Percentiles rank a stretch among this genome's conserved stretches.
phyloP scores from a whole-genome alignment of 2,797 vertebrate species.

The Oreochromis grahami region DNA sequence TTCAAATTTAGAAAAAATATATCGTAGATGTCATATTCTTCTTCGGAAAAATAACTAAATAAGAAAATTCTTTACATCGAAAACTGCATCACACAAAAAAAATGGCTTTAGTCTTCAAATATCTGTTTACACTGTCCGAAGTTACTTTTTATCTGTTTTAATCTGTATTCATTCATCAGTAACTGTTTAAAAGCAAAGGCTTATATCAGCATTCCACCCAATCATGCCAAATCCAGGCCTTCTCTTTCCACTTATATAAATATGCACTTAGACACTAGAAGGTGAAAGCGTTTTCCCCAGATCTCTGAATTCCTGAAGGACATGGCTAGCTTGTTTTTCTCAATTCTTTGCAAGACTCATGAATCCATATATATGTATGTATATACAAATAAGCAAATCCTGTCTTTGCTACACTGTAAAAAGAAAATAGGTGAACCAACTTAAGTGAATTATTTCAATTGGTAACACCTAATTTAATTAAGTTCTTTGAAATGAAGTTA shows the following conservation, averaged over 20 bases:
- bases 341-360: background rate
- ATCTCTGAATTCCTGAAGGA: background rate
- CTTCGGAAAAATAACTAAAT: background rate
- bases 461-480: too few relatives aligned
- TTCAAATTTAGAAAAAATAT: background rate
- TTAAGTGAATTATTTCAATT: too few relatives aligned
- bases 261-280: background rate
- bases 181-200: background rate
- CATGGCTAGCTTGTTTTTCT: background rate
- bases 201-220: background rate
- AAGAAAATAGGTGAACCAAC: too few relatives aligned
- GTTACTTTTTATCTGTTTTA: background rate
- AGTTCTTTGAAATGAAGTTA: too few relatives aligned
- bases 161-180: background rate
- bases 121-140: background rate
- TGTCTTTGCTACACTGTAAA: background rate
- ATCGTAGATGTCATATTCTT: background rate
- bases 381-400: background rate
- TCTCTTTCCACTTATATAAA: background rate
- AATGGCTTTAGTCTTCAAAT: background rate
- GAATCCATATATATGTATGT: fast-evolving
- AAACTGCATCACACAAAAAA: background rate
- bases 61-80: background rate
- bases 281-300: background rate
- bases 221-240: background rate